Conservation (phyloP, 2,113 vertebrate species). For the Hyperopisus bebe region DNA sequence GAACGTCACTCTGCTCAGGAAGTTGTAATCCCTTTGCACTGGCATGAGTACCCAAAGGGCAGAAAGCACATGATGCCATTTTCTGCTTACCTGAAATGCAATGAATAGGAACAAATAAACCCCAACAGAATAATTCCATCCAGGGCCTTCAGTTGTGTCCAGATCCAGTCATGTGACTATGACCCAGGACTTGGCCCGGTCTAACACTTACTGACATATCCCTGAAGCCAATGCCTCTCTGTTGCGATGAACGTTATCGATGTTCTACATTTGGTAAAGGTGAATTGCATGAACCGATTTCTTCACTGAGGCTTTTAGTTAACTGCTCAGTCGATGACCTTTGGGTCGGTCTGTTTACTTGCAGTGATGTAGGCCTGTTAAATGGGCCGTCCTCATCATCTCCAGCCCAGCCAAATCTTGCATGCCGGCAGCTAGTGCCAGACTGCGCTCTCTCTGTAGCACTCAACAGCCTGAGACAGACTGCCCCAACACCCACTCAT, state of each 20-base stretch:
- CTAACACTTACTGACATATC: not conserved
- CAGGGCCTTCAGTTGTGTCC: not conserved
- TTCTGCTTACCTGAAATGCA: not conserved
- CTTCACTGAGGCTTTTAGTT: not conserved
- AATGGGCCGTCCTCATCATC: not conserved
- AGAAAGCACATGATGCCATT: not conserved
- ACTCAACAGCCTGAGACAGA: not conserved
- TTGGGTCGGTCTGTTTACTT: not conserved
- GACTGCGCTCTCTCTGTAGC: not conserved
- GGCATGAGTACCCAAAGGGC: not conserved
- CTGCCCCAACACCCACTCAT: not conserved
- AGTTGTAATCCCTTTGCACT: not conserved
- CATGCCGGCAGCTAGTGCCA: not conserved
- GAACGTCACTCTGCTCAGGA: not conserved
- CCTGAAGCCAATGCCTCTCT: not conserved
- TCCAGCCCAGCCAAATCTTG: not conserved
- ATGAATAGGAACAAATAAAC: not conserved
- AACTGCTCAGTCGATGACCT: not conserved
- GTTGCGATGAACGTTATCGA: not conserved
- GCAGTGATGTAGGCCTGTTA: not conserved
- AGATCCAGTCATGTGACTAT: not conserved
- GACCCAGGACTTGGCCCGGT: not conserved
- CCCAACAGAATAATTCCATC: not conserved
- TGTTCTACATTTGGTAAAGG: not conserved
- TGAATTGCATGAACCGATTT: not conserved